Evolutionary conservation across 2,888 invertebrate species (phyloP).

Genomic region (Stramonita haemastoma): DNA sequence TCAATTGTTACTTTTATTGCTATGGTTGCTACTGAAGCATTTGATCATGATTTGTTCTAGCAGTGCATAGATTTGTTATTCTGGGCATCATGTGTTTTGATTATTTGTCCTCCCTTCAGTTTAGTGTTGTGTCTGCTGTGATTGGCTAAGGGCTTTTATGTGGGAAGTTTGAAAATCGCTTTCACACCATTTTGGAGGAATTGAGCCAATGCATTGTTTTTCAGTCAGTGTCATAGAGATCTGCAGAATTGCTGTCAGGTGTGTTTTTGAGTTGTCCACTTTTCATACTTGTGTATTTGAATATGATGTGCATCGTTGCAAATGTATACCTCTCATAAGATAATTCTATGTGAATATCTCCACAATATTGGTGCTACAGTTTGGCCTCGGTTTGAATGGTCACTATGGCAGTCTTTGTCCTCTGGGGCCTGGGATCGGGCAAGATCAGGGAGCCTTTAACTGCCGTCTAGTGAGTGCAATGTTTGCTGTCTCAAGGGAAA

Average conservation of each 20-base stretch:
- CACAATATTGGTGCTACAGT: conserved; percentile 50
- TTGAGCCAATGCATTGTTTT: not conserved
- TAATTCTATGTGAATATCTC: conserved; percentile 43
- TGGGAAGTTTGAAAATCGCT: no score
- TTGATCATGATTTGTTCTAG: not conserved
- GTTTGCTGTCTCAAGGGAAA: conserved; percentile 13
- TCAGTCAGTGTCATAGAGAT: not conserved
- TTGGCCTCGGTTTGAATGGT: conserved; percentile 29
- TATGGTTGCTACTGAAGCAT: not conserved
- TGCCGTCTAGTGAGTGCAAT: conserved; percentile 7
- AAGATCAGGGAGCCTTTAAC: not conserved
- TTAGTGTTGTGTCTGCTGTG: conserved; percentile 33
- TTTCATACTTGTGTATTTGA: not conserved
- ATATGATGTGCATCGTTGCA: conserved; percentile 26
- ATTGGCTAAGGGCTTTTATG: not conserved
- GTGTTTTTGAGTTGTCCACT: not conserved
- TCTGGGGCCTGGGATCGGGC: conserved; percentile 4
- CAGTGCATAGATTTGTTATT: conserved; percentile 12
- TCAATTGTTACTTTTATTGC: not conserved
- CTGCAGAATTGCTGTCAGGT: not conserved
- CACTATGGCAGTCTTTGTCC: not conserved
- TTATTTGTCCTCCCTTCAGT: conserved; percentile 25
- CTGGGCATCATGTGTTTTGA: conserved; percentile 28
- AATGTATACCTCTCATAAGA: conserved; percentile 42
- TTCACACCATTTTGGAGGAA: not conserved